Percentiles rank a stretch among this genome's conserved stretches.
Evolutionary conservation across 2,113 vertebrate species (phyloP).

Genomic region (Pterocles gutturalis): DNA sequence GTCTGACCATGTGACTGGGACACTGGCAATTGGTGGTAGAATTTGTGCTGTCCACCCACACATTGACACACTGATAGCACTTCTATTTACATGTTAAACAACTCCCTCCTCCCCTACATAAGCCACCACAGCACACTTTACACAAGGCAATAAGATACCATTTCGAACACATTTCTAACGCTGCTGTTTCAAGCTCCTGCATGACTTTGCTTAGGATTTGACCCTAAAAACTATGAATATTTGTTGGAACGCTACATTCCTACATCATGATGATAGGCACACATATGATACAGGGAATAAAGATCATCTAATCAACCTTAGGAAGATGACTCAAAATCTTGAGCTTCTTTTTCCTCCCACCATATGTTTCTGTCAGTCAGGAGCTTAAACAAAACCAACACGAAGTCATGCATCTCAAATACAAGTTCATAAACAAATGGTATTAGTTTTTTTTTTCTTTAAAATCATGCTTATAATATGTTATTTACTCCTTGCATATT

Average conservation of each 20-base stretch:
- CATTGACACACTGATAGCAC: rapidly evolving
- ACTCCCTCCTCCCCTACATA: background rate
- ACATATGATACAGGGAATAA: background rate
- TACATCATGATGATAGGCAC: background rate
- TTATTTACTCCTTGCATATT: background rate
- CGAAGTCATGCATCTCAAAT: background rate
- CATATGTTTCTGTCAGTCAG: background rate
- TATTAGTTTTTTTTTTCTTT: background rate
- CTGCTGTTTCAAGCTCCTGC: background rate
- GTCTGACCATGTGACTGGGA: rapidly evolving
- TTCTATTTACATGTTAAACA: background rate
- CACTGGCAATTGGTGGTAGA: background rate
- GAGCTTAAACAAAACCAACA: background rate
- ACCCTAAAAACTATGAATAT: background rate
- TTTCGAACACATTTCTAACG: background rate
- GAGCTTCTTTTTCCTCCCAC: background rate
- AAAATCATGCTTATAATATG: background rate
- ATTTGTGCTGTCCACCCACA: background rate
- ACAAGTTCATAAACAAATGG: background rate
- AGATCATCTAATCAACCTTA: background rate
- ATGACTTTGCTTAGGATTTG: background rate
- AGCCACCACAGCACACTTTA: background rate
- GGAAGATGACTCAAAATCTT: constrained; percentile 7
- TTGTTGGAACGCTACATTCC: background rate
- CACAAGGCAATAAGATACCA: rapidly evolving